These are phyloP conservation scores for Okamejei kenojei DNA, from an alignment of 2,797 vertebrate species.

Conservation along the genomic window DNA sequence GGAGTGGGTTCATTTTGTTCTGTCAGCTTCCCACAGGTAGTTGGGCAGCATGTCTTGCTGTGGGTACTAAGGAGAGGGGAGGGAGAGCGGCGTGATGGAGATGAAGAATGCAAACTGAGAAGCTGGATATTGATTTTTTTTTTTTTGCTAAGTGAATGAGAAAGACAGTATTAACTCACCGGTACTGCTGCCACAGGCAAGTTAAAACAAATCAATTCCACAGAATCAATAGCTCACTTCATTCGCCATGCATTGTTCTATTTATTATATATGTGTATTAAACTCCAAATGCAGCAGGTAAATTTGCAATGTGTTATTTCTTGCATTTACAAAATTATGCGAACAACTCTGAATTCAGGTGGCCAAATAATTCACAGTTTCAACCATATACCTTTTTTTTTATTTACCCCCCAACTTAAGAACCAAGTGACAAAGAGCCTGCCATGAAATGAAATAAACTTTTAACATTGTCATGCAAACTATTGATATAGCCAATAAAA, in stretches of 20 bases:
- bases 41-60: no score
- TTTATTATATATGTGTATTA: constrained; percentile 9
- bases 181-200: neutral
- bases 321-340: neutral
- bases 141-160: neutral
- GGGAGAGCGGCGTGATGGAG: neutral
- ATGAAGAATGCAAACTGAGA: neutral
- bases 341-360: neutral
- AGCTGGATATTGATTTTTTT: constrained; percentile 33
- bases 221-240: constrained; percentile 20
- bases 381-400: neutral
- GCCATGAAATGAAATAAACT: neutral
- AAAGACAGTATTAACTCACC: constrained; percentile 23
- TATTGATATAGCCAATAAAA: neutral
- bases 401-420: neutral
- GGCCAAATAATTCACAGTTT: neutral
- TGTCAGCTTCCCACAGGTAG: neutral
- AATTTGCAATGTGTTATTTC: neutral
- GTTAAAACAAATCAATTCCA: constrained; percentile 21
- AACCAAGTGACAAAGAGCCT: neutral
- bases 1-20: neutral
- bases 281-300: neutral
- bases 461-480: neutral
- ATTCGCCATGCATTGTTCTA: constrained; percentile 14
- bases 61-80: no score